Percentiles rank a stretch among this genome's conserved stretches.
phyloP scores from a whole-genome alignment of 2,113 vertebrate species.

The Daubentonia madagascariensis region DNA sequence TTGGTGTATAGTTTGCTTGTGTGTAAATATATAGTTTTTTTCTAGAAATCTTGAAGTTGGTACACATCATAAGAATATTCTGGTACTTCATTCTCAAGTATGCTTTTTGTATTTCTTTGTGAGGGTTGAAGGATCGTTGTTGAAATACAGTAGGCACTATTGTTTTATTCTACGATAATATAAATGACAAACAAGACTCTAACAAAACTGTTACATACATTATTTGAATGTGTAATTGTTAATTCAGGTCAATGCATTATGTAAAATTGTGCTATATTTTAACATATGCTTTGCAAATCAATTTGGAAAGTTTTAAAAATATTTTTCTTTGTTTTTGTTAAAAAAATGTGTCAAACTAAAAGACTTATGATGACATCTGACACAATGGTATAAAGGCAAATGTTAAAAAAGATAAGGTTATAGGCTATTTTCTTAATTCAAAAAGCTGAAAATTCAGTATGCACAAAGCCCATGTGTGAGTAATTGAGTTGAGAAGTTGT shows the following conservation, averaged over 20 bases:
- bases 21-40: neutral
- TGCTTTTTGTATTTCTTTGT: neutral
- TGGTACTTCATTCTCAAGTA: neutral
- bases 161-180: neutral
- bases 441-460: neutral
- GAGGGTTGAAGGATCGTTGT: neutral
- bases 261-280: neutral
- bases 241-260: neutral
- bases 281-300: neutral
- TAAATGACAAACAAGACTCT: neutral
- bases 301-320: neutral
- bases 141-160: neutral
- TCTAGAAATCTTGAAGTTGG: neutral
- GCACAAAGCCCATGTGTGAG: neutral
- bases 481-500: neutral
- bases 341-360: neutral
- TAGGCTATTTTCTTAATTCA: neutral
- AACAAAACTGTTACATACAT: constrained; percentile 28
- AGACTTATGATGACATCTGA: neutral
- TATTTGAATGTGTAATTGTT: neutral
- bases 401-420: neutral
- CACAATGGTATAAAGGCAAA: neutral
- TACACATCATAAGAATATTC: neutral
- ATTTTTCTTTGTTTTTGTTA: constrained; percentile 11
- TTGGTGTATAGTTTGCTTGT: neutral